Conservation (phyloP, 2,797 vertebrate species). For the Anisognathus igniventris region DNA sequence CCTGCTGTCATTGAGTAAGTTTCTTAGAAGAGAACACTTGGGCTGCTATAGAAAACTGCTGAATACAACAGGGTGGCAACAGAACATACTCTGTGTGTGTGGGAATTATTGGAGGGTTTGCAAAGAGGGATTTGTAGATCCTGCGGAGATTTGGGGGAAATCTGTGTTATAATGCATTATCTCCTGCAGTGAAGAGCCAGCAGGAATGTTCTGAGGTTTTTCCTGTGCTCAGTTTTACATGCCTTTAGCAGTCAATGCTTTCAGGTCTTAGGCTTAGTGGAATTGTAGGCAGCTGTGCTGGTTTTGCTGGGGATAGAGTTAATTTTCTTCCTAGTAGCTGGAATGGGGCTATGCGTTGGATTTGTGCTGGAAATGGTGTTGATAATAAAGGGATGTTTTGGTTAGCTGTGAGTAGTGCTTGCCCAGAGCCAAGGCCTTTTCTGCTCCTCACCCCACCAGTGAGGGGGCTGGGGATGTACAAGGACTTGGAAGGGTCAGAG, state of each 20-base stretch:
- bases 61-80: background rate
- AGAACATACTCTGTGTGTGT: background rate
- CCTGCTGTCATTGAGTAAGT: background rate
- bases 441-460: background rate
- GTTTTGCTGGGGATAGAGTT: background rate
- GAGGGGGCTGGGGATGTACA: background rate
- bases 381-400: background rate
- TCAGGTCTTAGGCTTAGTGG: background rate
- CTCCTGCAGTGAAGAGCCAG: constrained; percentile 21
- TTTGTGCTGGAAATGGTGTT: background rate
- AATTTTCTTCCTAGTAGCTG: background rate
- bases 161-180: constrained; percentile 31
- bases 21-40: background rate
- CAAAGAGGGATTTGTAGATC: constrained; percentile 40
- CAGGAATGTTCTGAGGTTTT: constrained; percentile 15
- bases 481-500: background rate
- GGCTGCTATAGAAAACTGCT: background rate
- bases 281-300: constrained; percentile 22
- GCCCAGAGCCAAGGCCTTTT: background rate
- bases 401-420: background rate
- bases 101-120: constrained; percentile 3
- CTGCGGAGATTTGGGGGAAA: constrained; percentile 23
- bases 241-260: background rate
- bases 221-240: background rate
- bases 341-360: background rate